Evolutionary conservation across 2,797 vertebrate genomes (phyloP), one percentile per base, ranked within the genome.

Genomic region (Pseudomugil tenellus): DNA sequence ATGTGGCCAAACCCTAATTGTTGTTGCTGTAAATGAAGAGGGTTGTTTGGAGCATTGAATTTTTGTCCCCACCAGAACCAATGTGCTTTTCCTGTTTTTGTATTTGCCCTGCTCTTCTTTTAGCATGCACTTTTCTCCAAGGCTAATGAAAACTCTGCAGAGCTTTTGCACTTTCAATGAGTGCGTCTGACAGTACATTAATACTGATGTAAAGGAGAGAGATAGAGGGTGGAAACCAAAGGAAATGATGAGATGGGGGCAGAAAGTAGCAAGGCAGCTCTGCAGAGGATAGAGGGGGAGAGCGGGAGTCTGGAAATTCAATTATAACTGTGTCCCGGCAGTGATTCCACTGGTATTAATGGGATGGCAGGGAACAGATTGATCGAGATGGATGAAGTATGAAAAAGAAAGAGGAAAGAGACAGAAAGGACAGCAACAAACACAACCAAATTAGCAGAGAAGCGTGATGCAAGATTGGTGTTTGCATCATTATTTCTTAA

Each of bases 281-380:
- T 39, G 55, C 31, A 1, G 70, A 73, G 85, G 76, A 77, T 79
- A 72, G 74, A 58, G 67, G 46, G 66, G 76, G 79, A 51, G 70
- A 63, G 63, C 41, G 51, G 25, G 13, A 83, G 83, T 88, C 87
- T 86, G 80, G 83, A 89, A 92, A 94, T 93, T 92, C 87, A 93
- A 92, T 94, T 93, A 93, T 82, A 88, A 90, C 84, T 70, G 76
- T 79, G 81, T 81, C 83, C 85, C 63, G 85, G 85, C 89, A 89
- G 85, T 89, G 86, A 91, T 90, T 92, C 84, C 84, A 84, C 77
- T 86, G 74, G 87, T 84, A 79, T 87, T 86, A 92, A 90, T 88
- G 84, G 87, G 81, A 84, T 8, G 21, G 80, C 52, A 60, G 66
- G 74, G 79, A 74, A 57, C 79, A 83, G 78, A 90, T 66, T 60